Percentiles rank a stretch among this genome's conserved stretches.
These are phyloP conservation scores for Paguma larvata DNA, from an alignment of 2,797 vertebrate genomes.

Conservation along the genomic window DNA sequence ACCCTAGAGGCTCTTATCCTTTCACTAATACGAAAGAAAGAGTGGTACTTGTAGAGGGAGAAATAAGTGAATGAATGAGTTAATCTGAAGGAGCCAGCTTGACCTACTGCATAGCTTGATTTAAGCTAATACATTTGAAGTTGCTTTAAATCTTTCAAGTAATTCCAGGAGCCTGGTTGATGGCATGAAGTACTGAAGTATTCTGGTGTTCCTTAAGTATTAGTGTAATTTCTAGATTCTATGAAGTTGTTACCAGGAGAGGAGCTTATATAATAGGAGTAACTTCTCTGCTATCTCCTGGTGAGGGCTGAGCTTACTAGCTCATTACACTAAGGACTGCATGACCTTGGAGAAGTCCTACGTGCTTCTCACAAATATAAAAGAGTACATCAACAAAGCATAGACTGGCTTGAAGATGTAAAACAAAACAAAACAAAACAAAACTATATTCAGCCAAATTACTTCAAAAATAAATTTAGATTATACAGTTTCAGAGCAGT, in stretches of 20 bases:
- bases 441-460: background rate
- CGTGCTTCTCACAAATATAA: background rate
- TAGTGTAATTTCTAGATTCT: background rate
- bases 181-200: background rate
- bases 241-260: background rate
- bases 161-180: conserved; percentile 10
- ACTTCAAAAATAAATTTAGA: conserved; percentile 59
- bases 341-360: conserved; percentile 31
- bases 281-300: background rate
- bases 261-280: background rate
- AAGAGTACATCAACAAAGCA: background rate
- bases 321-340: background rate
- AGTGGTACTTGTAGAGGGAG: background rate
- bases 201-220: background rate
- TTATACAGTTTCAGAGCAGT: background rate
- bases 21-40: conserved; percentile 22
- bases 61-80: background rate
- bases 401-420: background rate
- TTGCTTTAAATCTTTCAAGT: conserved; percentile 21
- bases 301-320: background rate
- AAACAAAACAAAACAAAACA: background rate
- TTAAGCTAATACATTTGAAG: conserved; percentile 14
- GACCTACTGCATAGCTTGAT: background rate
- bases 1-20: background rate
- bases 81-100: background rate